Evolutionary conservation across 2,113 vertebrate genomes (phyloP), one percentile per base, ranked within the genome.

Genomic region (Oryzias javanicus): DNA sequence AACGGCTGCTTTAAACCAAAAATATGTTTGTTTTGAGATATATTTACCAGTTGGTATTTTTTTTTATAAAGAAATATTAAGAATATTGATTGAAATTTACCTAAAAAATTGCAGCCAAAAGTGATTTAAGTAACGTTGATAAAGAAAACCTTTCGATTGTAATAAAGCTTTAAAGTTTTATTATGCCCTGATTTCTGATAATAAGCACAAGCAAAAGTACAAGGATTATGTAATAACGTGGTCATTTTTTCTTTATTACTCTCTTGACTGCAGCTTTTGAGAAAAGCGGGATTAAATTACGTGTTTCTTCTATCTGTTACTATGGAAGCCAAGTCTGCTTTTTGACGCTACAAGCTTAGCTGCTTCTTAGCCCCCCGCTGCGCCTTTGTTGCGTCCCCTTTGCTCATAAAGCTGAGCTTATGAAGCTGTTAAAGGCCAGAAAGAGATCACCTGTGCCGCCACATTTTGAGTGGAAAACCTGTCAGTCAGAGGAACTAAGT

Each of bases 331-430:
- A 35, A 35, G 10, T 35, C 8, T 45, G 19, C 20, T 48, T 49
- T 10, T 49, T 16, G 15, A 17, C 48, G 72, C 41, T 35, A 70
- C 61, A 68, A 57, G 4, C 10, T 42, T 65, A 49, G 18, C 42
- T 54, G 49, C 48, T 72, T 46, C 45, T 47, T 18, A 7, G 45
- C 18, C 6, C 45, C 45, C 17, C 45, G n/a, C n/a, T 10, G n/a
- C 17, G 6, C 7, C 6, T n/a, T 17, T 47, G 45, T n/a, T 17
- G 45, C 3, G n/a, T 17, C 16, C 16, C 45, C 2, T 3, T 6
- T 44, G 40, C 45, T 17, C 6, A 13, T 40, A 19, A n/a, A 42
- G 49, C 53, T 27, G 42, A 61, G 19, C 1, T 35, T 35, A 35
- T 35, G 35, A 62, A 61, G 55, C 52, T 45, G 35, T 49, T 35